Conservation (phyloP, 23 tunicate genomes). For the Ciona savignyi region DNA sequence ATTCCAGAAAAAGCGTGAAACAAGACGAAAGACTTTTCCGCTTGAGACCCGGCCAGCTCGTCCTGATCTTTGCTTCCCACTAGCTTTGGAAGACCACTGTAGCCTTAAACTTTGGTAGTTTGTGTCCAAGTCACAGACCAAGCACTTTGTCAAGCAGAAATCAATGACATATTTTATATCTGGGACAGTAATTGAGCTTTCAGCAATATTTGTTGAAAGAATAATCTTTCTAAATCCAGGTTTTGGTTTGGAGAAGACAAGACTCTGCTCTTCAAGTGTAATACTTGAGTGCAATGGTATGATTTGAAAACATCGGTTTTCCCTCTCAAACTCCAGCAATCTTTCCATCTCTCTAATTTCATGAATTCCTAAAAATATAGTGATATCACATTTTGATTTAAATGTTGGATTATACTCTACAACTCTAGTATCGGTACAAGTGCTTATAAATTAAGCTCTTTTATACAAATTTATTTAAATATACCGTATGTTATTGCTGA, state of each 20-base stretch:
- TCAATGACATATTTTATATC: conserved; percentile 88
- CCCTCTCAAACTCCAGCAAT: conserved; percentile 27
- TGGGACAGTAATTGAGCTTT: conserved; percentile 93
- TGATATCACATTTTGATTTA: too few relatives aligned
- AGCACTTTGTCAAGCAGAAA: conserved; percentile 71
- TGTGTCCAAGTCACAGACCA: conserved; percentile 53
- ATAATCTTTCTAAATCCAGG: conserved; percentile 59
- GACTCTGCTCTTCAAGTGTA: conserved; percentile 52
- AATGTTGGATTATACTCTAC: too few relatives aligned
- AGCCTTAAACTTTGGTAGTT: conserved; percentile 69
- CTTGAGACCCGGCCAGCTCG: conserved; percentile 77
- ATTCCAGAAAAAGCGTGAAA: conserved; percentile 39
- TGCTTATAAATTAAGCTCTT: too few relatives aligned
- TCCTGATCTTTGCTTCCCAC: conserved; percentile 62
- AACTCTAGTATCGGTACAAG: too few relatives aligned
- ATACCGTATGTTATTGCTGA: too few relatives aligned
- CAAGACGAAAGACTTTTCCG: conserved; percentile 67
- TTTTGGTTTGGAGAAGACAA: conserved; percentile 51
- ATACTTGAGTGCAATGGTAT: conserved; percentile 79
- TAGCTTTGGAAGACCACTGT: conserved; percentile 87
- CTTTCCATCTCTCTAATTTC: conserved; percentile 66
- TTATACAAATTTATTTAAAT: too few relatives aligned
- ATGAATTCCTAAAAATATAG: too few relatives aligned
- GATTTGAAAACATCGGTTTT: conserved; percentile 24
- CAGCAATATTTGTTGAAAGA: conserved; percentile 88